A percentile compares a stretch with the other conserved stretches of the same genome.
phyloP scores from a whole-genome alignment of 2,888 invertebrate species.

The Neocrepidodera transversa region DNA sequence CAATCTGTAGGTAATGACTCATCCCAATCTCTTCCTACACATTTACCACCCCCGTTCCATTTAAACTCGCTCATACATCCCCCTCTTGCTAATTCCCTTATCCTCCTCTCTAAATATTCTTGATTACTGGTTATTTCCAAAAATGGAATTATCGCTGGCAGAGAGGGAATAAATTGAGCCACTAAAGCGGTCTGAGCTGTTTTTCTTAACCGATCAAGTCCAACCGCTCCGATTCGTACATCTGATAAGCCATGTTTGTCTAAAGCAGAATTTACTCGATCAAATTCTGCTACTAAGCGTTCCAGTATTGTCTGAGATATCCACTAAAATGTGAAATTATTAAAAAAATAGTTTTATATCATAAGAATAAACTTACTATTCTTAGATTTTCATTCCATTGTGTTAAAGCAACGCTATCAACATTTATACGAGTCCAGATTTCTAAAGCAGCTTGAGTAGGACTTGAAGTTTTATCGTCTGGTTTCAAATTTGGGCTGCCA shows the following conservation, averaged over 20 bases:
- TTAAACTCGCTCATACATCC: slow-evolving; percentile 89
- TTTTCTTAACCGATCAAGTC: slow-evolving; percentile 77
- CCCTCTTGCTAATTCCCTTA: slow-evolving; percentile 79
- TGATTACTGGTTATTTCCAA: slow-evolving; percentile 84
- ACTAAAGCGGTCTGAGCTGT: slow-evolving; percentile 66
- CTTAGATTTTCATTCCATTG: slow-evolving; percentile 82
- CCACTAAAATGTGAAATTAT: slow-evolving; percentile 70
- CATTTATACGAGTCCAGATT: slow-evolving; percentile 70
- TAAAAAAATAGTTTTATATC: too few species aligned
- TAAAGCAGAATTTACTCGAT: slow-evolving; percentile 72
- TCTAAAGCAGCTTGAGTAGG: slow-evolving; percentile 57
- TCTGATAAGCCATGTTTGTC: slow-evolving; percentile 73
- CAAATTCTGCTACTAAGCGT: slow-evolving; percentile 77
- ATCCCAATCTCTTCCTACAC: slow-evolving; percentile 80
- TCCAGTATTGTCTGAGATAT: slow-evolving; percentile 82
- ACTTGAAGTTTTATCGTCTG: slow-evolving; percentile 55
- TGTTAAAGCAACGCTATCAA: slow-evolving; percentile 73
- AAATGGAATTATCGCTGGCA: slow-evolving; percentile 76
- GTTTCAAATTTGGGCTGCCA: slow-evolving; percentile 40
- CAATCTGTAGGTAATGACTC: slow-evolving; percentile 87
- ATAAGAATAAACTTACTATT: slow-evolving; percentile 71
- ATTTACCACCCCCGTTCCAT: slow-evolving; percentile 83
- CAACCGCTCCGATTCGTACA: slow-evolving; percentile 72
- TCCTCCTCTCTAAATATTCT: slow-evolving; percentile 82
- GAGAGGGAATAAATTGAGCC: slow-evolving; percentile 64